Evolutionary conservation across 2,113 vertebrate genomes (phyloP).

Genomic region (Podiceps cristatus): DNA sequence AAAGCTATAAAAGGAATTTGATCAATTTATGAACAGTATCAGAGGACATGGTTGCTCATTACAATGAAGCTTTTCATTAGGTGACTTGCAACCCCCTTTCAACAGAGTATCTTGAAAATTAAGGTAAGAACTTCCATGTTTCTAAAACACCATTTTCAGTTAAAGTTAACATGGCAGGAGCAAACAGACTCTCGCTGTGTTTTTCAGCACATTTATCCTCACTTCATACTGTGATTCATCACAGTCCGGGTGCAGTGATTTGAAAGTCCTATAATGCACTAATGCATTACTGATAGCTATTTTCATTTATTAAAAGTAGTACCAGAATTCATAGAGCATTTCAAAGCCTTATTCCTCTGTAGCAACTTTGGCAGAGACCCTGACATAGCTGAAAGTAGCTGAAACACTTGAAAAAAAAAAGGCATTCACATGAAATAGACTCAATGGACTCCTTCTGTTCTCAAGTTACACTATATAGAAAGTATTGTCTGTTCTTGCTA

Average conservation of each 20-base stretch:
- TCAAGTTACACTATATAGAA: neutral
- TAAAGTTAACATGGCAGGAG: conserved; percentile 9
- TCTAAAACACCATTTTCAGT: conserved; percentile 18
- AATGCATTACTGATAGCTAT: conserved; percentile 56
- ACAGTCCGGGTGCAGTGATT: conserved; percentile 37
- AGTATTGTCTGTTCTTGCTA: conserved; percentile 17
- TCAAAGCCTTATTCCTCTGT: conserved; percentile 47
- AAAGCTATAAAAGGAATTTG: neutral
- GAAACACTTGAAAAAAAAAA: neutral
- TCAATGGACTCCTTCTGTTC: conserved; percentile 12
- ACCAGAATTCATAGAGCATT: conserved; percentile 32
- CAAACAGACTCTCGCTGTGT: conserved; percentile 47
- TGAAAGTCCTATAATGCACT: conserved; percentile 34
- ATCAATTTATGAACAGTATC: neutral
- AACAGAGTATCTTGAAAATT: neutral
- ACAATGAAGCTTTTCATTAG: conserved; percentile 1
- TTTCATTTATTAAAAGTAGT: conserved; percentile 63
- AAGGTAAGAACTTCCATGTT: neutral
- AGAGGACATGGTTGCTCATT: neutral
- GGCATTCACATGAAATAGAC: neutral
- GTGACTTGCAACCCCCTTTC: neutral
- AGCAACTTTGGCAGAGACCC: conserved; percentile 14
- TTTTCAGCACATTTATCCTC: conserved; percentile 38
- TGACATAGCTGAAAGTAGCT: conserved; percentile 41
- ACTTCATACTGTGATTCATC: conserved; percentile 46